Percentiles rank a stretch among this genome's conserved stretches.
Conservation (phyloP, 1,140 invertebrate genomes). For the Heliconius eleuchia region DNA sequence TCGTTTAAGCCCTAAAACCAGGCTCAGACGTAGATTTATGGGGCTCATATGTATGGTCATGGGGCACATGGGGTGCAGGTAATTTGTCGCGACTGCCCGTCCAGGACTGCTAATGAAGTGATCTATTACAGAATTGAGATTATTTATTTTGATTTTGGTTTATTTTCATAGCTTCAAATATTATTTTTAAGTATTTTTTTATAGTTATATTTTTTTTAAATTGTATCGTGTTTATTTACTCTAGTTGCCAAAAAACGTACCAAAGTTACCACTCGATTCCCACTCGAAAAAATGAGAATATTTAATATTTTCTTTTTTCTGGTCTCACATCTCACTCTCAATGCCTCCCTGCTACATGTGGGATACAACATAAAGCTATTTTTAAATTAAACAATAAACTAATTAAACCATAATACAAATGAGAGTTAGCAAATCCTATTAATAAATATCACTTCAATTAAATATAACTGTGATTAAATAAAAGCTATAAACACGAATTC, state of each 20-base stretch:
- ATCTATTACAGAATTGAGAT: constrained; percentile 1
- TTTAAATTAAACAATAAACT: too few relatives aligned
- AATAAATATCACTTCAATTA: too few relatives aligned
- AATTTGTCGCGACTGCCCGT: constrained; percentile 57
- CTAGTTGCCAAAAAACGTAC: too few relatives aligned
- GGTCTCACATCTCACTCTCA: too few relatives aligned
- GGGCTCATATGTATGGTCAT: constrained; percentile 71
- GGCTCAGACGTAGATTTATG: constrained; percentile 68
- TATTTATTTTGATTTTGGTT: background rate
- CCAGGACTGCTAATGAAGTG: constrained; percentile 21
- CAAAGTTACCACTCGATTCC: too few relatives aligned
- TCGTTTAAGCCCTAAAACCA: constrained; percentile 34
- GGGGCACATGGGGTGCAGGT: constrained; percentile 49
- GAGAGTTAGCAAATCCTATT: too few relatives aligned
- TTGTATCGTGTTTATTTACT: too few relatives aligned
- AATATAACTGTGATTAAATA: background rate
- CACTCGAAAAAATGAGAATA: too few relatives aligned
- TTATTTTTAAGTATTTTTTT: background rate
- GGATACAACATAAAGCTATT: too few relatives aligned
- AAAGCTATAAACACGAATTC: background rate
- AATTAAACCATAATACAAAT: too few relatives aligned
- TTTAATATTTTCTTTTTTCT: too few relatives aligned
- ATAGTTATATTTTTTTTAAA: background rate
- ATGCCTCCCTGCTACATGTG: too few relatives aligned
- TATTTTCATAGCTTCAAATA: background rate